Base-by-base conservation (phyloP, 2,888 invertebrate genomes). In the Crepidodera aurea region DNA sequence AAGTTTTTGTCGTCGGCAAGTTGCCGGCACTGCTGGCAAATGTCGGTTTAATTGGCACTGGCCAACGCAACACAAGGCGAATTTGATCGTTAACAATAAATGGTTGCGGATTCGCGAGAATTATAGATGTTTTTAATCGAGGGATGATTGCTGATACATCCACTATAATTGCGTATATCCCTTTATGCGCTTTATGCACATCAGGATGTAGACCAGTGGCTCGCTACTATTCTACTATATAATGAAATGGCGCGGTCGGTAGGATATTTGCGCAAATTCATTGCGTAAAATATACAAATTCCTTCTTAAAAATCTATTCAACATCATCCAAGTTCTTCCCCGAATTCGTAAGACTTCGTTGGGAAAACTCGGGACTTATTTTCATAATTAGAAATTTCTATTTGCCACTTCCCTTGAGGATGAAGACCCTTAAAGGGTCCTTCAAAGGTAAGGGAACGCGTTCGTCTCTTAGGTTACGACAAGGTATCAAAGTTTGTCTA, bases 401-500 rank as follows among this genome's bases (percentile, higher is more conserved):
- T 46, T 46, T 44, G 46, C 44, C 25, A 19, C 44, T n/a, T 34
- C 16, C 22, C n/a, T 37, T 27, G 48, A 13, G n/a, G n/a, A 32
- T 25, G 15, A 22, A 46, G 25, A 5, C 16, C 48, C 32, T 34
- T 39, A 25, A 53, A 40, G 57, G 50, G n/a, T 15, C 37, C 39
- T 48, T 25, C 15, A 22, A 37, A 19, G 16, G n/a, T n/a, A n/a
- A n/a, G n/a, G n/a, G n/a, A n/a, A n/a, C n/a, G n/a, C n/a, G n/a
- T n/a, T 7, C 39, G 46, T 42, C 32, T 48, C 55, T 13, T 1
- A 48, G 44, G 50, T 60, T 58, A 46, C 54, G 19, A n/a, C 39
- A 32, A 55, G 39, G 63, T 65, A 67, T 62, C 66, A 67, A 69
- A 69, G 67, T 64, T 64, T 61, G 59, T 60, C 51, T 64, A 62